phyloP scores from a whole-genome alignment of 2,113 vertebrate species.

The Catharus minimus region DNA sequence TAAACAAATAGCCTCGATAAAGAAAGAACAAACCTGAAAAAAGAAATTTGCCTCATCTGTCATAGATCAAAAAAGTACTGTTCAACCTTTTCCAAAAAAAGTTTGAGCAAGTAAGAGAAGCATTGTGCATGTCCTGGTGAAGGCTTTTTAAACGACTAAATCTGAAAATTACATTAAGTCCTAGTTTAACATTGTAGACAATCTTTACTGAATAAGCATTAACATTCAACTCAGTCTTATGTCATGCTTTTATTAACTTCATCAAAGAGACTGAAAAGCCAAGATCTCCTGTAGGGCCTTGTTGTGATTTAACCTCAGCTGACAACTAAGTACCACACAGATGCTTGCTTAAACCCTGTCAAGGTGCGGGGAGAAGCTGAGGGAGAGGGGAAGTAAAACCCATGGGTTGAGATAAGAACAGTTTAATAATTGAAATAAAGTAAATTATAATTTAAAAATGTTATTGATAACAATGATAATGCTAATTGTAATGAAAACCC shows the following conservation, averaged over 20 bases:
- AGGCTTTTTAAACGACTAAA: neutral
- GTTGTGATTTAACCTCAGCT: neutral
- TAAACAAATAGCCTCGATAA: neutral
- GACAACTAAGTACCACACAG: neutral
- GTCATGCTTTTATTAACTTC: neutral
- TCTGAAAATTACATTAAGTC: neutral
- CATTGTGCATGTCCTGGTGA: neutral
- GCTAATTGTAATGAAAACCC: neutral
- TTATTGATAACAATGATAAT: neutral
- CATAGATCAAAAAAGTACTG: neutral
- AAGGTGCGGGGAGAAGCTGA: accelerated
- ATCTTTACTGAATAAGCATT: conserved; percentile 7
- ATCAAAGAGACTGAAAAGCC: neutral
- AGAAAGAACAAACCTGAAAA: neutral
- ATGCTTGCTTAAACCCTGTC: neutral
- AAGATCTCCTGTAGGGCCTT: neutral
- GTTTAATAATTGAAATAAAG: neutral
- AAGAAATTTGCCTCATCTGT: neutral
- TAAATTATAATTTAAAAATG: neutral
- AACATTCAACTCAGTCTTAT: neutral
- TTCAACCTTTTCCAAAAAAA: neutral
- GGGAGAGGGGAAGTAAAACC: neutral
- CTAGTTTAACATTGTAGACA: neutral
- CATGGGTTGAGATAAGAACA: neutral
- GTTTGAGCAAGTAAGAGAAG: neutral